Evolutionary conservation across 2,113 vertebrate genomes (phyloP), one percentile per base, ranked within the genome.

Genomic region (Microtus richardsoni): DNA sequence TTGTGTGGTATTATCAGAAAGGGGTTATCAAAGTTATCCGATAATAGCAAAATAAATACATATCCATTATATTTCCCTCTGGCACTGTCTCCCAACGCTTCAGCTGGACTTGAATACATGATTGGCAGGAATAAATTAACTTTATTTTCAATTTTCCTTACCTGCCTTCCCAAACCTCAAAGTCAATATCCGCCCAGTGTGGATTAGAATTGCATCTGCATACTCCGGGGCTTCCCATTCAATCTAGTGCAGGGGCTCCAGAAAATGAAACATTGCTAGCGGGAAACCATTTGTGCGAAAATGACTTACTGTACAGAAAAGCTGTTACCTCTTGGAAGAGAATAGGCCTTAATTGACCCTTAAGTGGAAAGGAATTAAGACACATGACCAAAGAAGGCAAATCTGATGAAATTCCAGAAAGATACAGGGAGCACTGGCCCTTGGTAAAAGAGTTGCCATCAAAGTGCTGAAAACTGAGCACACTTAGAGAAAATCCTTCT

Each of bases 1-100:
- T 87, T 12, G 86, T 54, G 36, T 93, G 9, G 19, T n/a, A 52
- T 82, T 94, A 85, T 14, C 12, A 74, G 11, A 94, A 94, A 93
- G 9, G 39, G 71, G 79, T 68, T 44, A 84, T 49, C 62, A 36
- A 52, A 83, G 24, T 11, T 64, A 4, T 39, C 41, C n/a, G 83
- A 58, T 64, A 41, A 77, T 66, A 33, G 21, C 19, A 91, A 78
- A 94, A 84, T 89, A 91, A 94, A 90, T 30, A 80, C 49, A 44
- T 9, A 70, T 41, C 64, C 21, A 49, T 58, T 41, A 9, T 28
- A 11, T 60, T 78, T 75, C 10, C 44, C 39, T 89, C 17, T 58
- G 33, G 19, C 9, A 70, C 88, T 93, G 36, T 60, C 73, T 83
- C 36, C n/a, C 33, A 91, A 41, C 3, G 74, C 19, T 92, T 90